Percentiles rank a stretch among this genome's conserved stretches.
Conservation (phyloP, 2,888 invertebrate genomes). For the Hylaea fasciaria region DNA sequence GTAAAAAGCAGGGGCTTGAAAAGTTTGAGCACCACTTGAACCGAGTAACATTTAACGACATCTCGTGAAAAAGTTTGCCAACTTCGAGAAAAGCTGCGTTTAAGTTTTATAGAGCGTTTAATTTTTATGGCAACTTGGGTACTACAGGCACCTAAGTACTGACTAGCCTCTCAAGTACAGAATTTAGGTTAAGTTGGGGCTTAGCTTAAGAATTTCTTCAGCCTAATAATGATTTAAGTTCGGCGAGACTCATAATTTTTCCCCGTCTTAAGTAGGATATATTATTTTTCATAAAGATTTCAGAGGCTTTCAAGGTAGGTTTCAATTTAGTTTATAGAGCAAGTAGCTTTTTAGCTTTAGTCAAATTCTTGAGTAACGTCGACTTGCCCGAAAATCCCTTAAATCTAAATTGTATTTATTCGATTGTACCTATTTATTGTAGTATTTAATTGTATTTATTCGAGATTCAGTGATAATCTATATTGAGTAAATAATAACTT, state of each 20-base stretch:
- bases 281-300: slow-evolving; percentile 12
- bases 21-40: slow-evolving; percentile 34
- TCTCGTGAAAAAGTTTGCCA: slow-evolving; percentile 39
- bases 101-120: slow-evolving; percentile 30
- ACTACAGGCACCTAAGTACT: slow-evolving; percentile 7
- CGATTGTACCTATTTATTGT: no score
- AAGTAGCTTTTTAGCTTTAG: background rate
- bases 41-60: slow-evolving; percentile 39
- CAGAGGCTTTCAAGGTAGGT: slow-evolving; percentile 36
- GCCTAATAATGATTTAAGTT: slow-evolving; percentile 19
- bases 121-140: slow-evolving; percentile 31
- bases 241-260: slow-evolving; percentile 15
- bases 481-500: no score
- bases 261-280: slow-evolving; percentile 27
- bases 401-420: no score
- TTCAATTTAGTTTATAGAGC: slow-evolving; percentile 1
- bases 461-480: no score
- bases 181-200: slow-evolving; percentile 6
- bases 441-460: no score
- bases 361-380: background rate
- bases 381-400: no score
- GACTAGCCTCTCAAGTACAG: slow-evolving; percentile 6
- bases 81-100: slow-evolving; percentile 25
- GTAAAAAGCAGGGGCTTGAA: slow-evolving; percentile 16
- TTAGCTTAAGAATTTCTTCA: slow-evolving; percentile 16